Evolutionary conservation across 1,140 invertebrate genomes (phyloP).

Genomic region (Leguminivora glycinivorella): DNA sequence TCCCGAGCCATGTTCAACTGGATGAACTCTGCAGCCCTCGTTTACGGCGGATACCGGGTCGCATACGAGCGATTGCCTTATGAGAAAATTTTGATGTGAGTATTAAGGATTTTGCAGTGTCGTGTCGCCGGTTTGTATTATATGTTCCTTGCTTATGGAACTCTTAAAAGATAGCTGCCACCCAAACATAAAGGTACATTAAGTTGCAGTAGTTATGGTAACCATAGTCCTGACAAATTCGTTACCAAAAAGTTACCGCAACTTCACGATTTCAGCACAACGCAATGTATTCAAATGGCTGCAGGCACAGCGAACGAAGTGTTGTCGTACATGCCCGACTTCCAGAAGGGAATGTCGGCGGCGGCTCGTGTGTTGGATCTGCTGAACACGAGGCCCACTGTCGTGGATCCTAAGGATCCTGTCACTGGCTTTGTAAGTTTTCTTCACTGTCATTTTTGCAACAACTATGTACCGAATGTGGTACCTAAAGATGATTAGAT

Average conservation of each 20-base stretch:
- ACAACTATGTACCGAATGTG: too few relatives aligned
- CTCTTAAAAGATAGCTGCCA: too few relatives aligned
- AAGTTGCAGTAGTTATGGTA: too few relatives aligned
- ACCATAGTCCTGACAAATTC: too few relatives aligned
- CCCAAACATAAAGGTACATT: too few relatives aligned
- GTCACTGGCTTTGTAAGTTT: constrained; percentile 29
- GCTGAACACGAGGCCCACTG: constrained; percentile 67
- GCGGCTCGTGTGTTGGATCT: constrained; percentile 76
- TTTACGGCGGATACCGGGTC: constrained; percentile 86
- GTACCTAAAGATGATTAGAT: too few relatives aligned
- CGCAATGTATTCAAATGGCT: constrained; percentile 84
- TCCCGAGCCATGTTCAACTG: constrained; percentile 85
- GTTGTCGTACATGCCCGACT: constrained; percentile 83
- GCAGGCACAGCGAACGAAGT: constrained; percentile 84
- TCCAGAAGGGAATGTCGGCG: constrained; percentile 80
- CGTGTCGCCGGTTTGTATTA: too few relatives aligned
- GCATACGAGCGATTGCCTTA: constrained; percentile 79
- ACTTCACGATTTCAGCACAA: constrained; percentile 77
- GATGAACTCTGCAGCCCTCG: constrained; percentile 85
- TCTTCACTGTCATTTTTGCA: too few relatives aligned
- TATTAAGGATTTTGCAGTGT: neutral
- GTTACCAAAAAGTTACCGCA: too few relatives aligned
- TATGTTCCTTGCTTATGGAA: too few relatives aligned
- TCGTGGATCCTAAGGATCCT: constrained; percentile 52
- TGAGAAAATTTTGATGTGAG: constrained; percentile 84